Conservation (phyloP, 2,888 invertebrate genomes). For the Meiosimyza decipiens region DNA sequence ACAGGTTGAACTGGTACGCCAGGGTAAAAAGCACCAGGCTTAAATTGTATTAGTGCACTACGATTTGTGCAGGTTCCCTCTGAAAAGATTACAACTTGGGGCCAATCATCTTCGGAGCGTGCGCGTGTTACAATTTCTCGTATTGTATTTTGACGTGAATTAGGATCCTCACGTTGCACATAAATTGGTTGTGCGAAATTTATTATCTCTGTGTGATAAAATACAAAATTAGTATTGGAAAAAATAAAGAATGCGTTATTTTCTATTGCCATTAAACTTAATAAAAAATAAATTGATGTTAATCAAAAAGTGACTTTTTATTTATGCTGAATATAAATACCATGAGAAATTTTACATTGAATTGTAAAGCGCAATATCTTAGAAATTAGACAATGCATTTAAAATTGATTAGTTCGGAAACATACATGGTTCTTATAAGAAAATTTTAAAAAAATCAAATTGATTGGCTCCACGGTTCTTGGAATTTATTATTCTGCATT, state of each 20-base stretch:
- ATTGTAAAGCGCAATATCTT: too few species aligned
- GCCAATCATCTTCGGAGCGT: constrained; percentile 87
- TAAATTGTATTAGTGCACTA: constrained; percentile 88
- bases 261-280: neutral
- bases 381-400: too few species aligned
- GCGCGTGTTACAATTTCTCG: constrained; percentile 88
- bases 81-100: constrained; percentile 91
- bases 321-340: too few species aligned
- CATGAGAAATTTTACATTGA: too few species aligned
- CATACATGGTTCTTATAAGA: too few species aligned
- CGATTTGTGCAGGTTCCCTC: constrained; percentile 98
- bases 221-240: neutral
- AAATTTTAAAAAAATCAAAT: too few species aligned
- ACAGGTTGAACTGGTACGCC: constrained; percentile 97
- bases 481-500: too few species aligned
- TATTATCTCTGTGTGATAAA: constrained; percentile 76
- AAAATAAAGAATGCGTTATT: constrained; percentile 19
- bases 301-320: too few species aligned
- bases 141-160: constrained; percentile 90
- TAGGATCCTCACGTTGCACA: constrained; percentile 92
- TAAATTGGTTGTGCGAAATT: constrained; percentile 96
- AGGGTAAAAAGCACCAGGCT: constrained; percentile 93
- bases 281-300: constrained; percentile 71
- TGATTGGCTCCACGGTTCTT: too few species aligned
- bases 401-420: too few species aligned